Evolutionary conservation across 1,140 invertebrate species (phyloP).

Genomic region (Zelostemma sp.): DNA sequence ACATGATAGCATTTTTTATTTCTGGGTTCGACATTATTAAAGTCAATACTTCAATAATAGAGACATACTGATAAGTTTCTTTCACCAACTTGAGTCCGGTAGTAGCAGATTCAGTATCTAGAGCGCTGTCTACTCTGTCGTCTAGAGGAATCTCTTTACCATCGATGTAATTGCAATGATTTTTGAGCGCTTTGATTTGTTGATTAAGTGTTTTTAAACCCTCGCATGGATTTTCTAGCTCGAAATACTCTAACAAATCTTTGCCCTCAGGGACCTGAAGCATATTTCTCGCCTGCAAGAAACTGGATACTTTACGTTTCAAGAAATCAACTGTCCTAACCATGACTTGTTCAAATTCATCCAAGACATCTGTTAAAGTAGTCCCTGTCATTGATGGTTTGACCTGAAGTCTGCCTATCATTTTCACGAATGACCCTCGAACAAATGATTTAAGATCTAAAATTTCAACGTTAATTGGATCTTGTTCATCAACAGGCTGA

Average conservation of each 20-base stretch:
- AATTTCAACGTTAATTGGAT: no score
- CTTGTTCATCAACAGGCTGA: no score
- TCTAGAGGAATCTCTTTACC: slow-evolving; percentile 21
- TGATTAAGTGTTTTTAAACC: slow-evolving; percentile 16
- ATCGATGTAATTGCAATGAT: slow-evolving; percentile 26
- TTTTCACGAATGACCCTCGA: no score
- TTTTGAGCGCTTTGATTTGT: slow-evolving; percentile 22
- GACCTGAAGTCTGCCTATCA: no score
- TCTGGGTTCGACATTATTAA: slow-evolving; percentile 30
- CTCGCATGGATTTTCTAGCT: slow-evolving; percentile 22
- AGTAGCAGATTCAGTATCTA: slow-evolving; percentile 2
- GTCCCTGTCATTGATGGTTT: no score
- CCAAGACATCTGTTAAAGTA: no score
- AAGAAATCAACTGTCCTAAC: no score
- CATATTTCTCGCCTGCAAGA: slow-evolving; percentile 11
- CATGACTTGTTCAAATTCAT: no score
- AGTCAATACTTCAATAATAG: slow-evolving; percentile 25
- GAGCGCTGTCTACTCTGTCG: slow-evolving; percentile 9
- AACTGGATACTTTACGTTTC: no score
- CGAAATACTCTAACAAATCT: slow-evolving; percentile 13
- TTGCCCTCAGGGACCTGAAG: no score
- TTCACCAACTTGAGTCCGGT: slow-evolving; percentile 13
- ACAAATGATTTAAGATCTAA: no score
- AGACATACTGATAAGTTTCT: slow-evolving; percentile 36
- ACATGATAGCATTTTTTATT: slow-evolving; percentile 19